These are phyloP conservation scores for Neogale vison DNA, from an alignment of 2,113 vertebrate species.

Conservation along the genomic window DNA sequence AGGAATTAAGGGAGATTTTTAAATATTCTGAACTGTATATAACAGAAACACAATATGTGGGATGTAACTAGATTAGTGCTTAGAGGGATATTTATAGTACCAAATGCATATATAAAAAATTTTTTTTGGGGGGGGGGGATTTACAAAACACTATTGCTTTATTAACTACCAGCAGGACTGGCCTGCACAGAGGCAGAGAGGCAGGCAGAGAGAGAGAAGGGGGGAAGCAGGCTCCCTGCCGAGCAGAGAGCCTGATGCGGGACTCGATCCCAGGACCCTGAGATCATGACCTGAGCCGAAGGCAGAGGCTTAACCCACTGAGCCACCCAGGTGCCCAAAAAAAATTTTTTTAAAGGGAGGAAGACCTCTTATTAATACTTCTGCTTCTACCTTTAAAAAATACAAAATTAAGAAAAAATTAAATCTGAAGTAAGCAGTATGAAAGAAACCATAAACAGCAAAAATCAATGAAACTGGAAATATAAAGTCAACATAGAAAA, in stretches of 20 bases:
- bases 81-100: background rate
- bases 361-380: background rate
- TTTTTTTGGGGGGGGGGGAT: background rate
- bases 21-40: background rate
- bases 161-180: conserved; percentile 17
- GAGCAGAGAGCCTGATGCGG: too few relatives aligned
- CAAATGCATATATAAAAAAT: background rate
- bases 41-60: background rate
- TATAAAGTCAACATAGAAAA: conserved; percentile 9
- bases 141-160: conserved; percentile 58
- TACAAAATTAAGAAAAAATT: background rate
- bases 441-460: background rate
- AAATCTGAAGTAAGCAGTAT: background rate
- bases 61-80: background rate
- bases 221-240: too few relatives aligned
- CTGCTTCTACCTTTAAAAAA: background rate
- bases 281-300: too few relatives aligned
- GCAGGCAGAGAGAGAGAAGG: too few relatives aligned
- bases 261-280: too few relatives aligned
- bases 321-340: too few relatives aligned
- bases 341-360: background rate
- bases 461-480: conserved; percentile 7
- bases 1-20: background rate
- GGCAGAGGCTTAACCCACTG: too few relatives aligned
- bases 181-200: background rate